Conservation (phyloP, 2,113 vertebrate species). For the Seriola aureovittata region DNA sequence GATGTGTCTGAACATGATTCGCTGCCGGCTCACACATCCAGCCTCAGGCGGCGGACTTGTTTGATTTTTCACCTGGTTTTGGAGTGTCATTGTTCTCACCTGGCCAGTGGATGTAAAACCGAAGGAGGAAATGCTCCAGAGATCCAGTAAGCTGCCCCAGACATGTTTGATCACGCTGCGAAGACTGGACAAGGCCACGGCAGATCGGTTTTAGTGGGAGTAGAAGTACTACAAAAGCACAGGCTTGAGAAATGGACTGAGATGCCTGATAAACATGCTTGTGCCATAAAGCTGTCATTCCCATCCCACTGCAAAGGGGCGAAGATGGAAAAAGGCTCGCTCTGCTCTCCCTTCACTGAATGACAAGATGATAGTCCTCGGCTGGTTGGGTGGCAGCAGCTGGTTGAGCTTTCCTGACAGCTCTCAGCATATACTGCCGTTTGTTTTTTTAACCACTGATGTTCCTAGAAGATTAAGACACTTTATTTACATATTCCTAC, state of each 20-base stretch:
- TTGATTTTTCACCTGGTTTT: not conserved
- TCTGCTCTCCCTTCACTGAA: conserved; percentile 22
- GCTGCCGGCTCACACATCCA: not conserved
- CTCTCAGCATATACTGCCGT: conserved; percentile 16
- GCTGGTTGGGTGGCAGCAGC: conserved; percentile 50
- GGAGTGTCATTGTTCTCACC: not conserved
- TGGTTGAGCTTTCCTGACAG: conserved; percentile 16
- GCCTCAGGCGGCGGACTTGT: not conserved
- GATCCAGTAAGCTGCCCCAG: conserved; percentile 28
- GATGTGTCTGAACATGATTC: too few relatives aligned
- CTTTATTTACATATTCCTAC: not conserved
- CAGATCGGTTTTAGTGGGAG: conserved; percentile 8
- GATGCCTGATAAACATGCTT: conserved; percentile 59
- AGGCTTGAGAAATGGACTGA: conserved; percentile 50
- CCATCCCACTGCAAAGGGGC: conserved; percentile 47
- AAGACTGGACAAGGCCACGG: conserved; percentile 6
- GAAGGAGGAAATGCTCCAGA: conserved; percentile 13
- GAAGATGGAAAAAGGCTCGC: conserved; percentile 31
- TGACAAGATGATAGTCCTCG: conserved; percentile 60
- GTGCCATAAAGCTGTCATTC: conserved; percentile 63
- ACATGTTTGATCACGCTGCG: conserved; percentile 16
- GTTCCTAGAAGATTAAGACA: conserved; percentile 1
- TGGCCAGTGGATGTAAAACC: not conserved
- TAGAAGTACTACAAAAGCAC: conserved; percentile 16
- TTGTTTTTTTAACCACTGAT: not conserved